These are phyloP conservation scores for Seira ritae DNA, from an alignment of 2,888 invertebrate species.

Conservation along the genomic window DNA sequence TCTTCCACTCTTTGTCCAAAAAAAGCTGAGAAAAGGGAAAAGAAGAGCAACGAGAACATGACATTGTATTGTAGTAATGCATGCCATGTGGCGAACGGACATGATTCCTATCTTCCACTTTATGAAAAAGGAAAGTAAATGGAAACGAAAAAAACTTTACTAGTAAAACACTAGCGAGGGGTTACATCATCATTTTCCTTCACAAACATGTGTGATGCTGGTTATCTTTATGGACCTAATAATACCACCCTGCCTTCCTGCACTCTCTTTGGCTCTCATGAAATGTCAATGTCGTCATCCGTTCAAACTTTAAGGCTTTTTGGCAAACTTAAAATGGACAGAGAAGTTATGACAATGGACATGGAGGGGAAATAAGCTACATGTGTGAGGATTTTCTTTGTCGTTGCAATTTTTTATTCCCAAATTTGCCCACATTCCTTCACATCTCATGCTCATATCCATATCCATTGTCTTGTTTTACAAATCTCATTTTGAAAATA, in stretches of 20 bases:
- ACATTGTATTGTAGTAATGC: too few species aligned
- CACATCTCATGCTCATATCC: too few species aligned
- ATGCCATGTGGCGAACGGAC: not conserved
- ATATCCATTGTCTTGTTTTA: too few species aligned
- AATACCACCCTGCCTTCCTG: not conserved
- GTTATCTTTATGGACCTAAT: constrained; percentile 4
- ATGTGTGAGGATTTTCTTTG: not conserved
- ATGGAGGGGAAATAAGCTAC: not conserved
- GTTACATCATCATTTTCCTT: not conserved
- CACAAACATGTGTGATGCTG: not conserved
- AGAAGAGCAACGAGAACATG: not conserved
- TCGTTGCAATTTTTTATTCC: too few species aligned
- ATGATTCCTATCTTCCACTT: too few species aligned
- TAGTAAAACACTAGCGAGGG: not conserved
- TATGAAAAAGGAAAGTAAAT: not conserved
- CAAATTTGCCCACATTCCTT: too few species aligned
- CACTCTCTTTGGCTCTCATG: not conserved
- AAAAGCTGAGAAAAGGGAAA: not conserved
- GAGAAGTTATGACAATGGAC: not conserved
- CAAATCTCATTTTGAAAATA: too few species aligned
- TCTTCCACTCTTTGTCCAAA: not conserved
- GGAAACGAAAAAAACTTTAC: not conserved
- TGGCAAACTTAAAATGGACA: constrained; percentile 2
- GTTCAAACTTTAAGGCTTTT: not conserved
- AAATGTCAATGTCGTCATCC: constrained; percentile 10